phyloP scores from a whole-genome alignment of 2,113 vertebrate species.

The Tapirus terrestris region DNA sequence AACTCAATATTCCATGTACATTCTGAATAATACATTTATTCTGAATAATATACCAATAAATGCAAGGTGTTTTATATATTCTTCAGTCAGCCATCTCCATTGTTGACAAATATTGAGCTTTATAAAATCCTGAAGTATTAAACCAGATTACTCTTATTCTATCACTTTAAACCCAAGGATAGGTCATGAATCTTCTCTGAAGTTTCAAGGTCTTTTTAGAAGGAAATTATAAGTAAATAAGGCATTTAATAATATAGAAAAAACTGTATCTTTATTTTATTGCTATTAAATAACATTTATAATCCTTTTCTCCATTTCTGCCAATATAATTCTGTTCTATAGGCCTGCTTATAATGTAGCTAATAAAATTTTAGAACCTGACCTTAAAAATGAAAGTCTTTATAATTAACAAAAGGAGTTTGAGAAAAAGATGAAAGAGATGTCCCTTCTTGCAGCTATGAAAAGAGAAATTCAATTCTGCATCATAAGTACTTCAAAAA shows the following conservation, averaged over 20 bases:
- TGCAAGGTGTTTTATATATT: background rate
- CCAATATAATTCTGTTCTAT: slow-evolving; percentile 5
- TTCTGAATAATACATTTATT: background rate
- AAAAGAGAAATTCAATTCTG: slow-evolving; percentile 13
- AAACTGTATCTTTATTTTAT: background rate
- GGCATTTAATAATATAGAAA: background rate
- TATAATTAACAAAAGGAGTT: slow-evolving; percentile 6
- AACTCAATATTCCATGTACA: background rate
- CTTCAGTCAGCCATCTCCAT: background rate
- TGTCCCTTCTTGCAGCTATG: background rate
- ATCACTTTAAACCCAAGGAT: background rate
- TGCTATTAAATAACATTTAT: slow-evolving; percentile 10
- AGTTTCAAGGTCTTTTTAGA: background rate
- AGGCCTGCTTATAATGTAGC: background rate
- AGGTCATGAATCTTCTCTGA: background rate
- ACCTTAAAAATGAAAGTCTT: slow-evolving; percentile 30
- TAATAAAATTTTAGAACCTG: slow-evolving; percentile 14
- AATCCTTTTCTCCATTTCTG: background rate
- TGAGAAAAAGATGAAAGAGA: background rate
- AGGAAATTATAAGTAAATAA: slow-evolving; percentile 24
- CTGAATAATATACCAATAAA: background rate
- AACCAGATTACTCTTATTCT: background rate
- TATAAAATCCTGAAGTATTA: slow-evolving; percentile 28
- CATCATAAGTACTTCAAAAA: background rate
- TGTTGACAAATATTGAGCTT: background rate